Percentiles rank a stretch among this genome's conserved stretches.
Evolutionary conservation across 1,140 invertebrate genomes (phyloP).

Genomic region (Drosophila leontia): DNA sequence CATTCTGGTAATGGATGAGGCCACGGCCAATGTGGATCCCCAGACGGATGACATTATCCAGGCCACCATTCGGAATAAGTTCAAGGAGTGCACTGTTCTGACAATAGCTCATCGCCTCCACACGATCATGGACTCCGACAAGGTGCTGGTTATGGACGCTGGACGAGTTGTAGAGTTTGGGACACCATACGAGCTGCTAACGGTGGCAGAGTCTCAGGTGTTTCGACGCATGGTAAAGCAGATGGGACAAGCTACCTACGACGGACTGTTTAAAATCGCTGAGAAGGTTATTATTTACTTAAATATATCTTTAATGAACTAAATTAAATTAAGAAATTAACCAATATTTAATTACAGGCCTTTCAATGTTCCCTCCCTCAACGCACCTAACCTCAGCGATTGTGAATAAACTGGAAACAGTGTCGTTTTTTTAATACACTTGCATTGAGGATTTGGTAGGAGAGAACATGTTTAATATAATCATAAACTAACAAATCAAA

Average conservation of each 20-base stretch:
- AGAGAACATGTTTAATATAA: too few relatives aligned
- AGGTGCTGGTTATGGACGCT: conserved; percentile 87
- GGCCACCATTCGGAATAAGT: conserved; percentile 89
- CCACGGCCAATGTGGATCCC: conserved; percentile 90
- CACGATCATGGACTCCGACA: conserved; percentile 90
- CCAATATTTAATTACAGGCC: background rate
- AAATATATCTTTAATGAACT: background rate
- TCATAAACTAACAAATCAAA: too few relatives aligned
- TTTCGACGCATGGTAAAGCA: conserved; percentile 89
- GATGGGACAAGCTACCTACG: conserved; percentile 87
- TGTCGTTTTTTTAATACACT: background rate
- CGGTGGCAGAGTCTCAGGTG: conserved; percentile 66
- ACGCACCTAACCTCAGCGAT: background rate
- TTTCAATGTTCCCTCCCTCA: background rate
- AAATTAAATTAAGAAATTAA: background rate
- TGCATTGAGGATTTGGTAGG: background rate
- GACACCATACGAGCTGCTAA: conserved; percentile 87
- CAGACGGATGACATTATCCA: conserved; percentile 91
- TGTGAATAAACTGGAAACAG: background rate
- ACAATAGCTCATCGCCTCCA: conserved; percentile 94
- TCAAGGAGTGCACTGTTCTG: conserved; percentile 91
- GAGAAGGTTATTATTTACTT: conserved; percentile 84
- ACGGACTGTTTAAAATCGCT: conserved; percentile 87
- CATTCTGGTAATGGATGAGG: conserved; percentile 90
- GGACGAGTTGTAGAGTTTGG: conserved; percentile 88